Evolutionary conservation across 2,888 invertebrate species (phyloP).

Genomic region (Colletes collaris): DNA sequence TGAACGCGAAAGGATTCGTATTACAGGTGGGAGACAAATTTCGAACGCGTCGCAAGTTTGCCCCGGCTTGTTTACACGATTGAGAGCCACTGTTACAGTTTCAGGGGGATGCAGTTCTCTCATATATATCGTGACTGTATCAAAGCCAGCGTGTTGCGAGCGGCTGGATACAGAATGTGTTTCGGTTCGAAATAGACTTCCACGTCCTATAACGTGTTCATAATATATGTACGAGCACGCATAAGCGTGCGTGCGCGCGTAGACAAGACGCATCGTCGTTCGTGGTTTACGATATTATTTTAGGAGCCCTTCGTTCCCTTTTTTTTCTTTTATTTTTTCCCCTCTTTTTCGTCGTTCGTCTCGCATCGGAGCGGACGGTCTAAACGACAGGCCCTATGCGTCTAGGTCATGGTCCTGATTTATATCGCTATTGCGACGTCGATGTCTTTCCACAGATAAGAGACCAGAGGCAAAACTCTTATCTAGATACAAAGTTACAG

Average conservation of each 20-base stretch:
- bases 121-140: constrained; percentile 61
- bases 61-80: constrained; percentile 41
- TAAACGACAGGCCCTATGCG: constrained; percentile 49
- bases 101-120: constrained; percentile 66
- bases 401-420: constrained; percentile 69
- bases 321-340: constrained; percentile 13
- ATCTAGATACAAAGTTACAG: too few relatives aligned
- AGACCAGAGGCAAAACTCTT: too few relatives aligned
- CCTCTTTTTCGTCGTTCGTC: constrained; percentile 2
- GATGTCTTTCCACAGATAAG: too few relatives aligned
- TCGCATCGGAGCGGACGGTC: constrained; percentile 27
- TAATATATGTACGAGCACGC: constrained; percentile 55
- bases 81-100: constrained; percentile 66
- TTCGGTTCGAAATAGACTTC: constrained; percentile 70
- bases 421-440: too few relatives aligned
- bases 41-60: background rate
- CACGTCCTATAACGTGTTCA: constrained; percentile 57
- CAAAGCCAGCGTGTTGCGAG: constrained; percentile 65
- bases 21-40: background rate
- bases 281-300: constrained; percentile 65
- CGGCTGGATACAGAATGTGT: constrained; percentile 61
- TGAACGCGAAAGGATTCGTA: too few relatives aligned
- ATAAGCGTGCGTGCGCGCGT: constrained; percentile 29
- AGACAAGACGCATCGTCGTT: constrained; percentile 34
- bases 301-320: constrained; percentile 35